Evolutionary conservation across 2,113 vertebrate species (phyloP).

Genomic region (Hydrochoerus hydrochaeris): DNA sequence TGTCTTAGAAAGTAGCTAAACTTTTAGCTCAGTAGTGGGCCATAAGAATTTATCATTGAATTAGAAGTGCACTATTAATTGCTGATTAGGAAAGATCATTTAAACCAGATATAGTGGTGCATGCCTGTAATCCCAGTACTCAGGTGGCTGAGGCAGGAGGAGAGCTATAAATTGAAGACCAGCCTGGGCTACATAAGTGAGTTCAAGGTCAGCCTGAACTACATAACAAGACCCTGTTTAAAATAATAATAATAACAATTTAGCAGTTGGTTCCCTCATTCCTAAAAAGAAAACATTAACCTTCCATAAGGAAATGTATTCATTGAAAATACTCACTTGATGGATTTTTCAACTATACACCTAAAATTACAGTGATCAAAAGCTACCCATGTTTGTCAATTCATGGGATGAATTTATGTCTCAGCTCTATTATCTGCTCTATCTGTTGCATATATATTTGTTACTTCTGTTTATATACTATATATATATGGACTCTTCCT

Average conservation of each 20-base stretch:
- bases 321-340: constrained; percentile 1
- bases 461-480: too few relatives aligned
- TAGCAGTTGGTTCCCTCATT: not conserved
- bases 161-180: not conserved
- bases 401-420: not conserved
- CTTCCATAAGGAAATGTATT: not conserved
- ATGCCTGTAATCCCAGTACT: not conserved
- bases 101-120: not conserved
- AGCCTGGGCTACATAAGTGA: not conserved
- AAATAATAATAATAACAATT: not conserved
- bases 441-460: not conserved
- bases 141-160: not conserved
- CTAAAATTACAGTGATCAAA: not conserved
- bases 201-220: not conserved
- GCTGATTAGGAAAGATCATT: not conserved
- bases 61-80: not conserved
- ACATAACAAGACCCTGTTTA: not conserved
- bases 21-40: not conserved
- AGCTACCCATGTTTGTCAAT: not conserved
- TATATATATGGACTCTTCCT: not conserved
- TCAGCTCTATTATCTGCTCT: not conserved
- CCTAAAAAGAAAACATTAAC: not conserved
- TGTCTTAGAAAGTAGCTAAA: not conserved
- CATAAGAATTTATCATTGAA: not conserved
- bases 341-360: not conserved